Base-by-base conservation (phyloP, 2,888 invertebrate genomes). In the Coenonympha glycerion region DNA sequence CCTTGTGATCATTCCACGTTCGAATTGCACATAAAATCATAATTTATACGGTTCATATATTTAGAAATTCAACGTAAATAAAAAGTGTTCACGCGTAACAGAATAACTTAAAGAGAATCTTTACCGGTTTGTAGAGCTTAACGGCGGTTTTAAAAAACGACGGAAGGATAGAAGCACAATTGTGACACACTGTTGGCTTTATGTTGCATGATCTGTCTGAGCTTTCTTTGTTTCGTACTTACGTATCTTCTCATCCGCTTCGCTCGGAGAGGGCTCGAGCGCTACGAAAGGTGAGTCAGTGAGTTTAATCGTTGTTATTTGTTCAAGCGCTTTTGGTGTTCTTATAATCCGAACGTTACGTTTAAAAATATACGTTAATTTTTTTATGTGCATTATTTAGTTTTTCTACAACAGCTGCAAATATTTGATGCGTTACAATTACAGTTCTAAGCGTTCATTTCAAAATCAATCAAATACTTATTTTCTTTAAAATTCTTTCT, bases 161-260 rank as follows among this genome's bases (percentile, higher is more conserved):
- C 28, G 18, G 40, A 6, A n/a, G 22, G 37, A 15, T 39, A 53
- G 37, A 30, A 31, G 24, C 49, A 39, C 22, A 47, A n/a, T 47
- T 33, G 31, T 52, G 45, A 41, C 49, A 47, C 57, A 51, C 56
- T 53, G 52, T 54, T 63, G 55, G 63, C 62, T 64, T 62, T 53
- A 47, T 62, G 63, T 63, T 64, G 63, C 63, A 64, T 64, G 61
- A 57, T 58, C 60, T 60, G 63, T 63, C 50, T 61, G 45, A 58
- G 63, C 63, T 64, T 64, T 63, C 52, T 56, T 57, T 62, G 59
- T 62, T 55, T 50, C 50, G 45, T 52, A 33, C 41, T 50, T 47
- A 11, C 36, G 45, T 44, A 48, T 48, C 13, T 16, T 36, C 47
- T 37, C 19, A 45, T 45, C 30, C 33, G 24, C 21, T 16, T 21